phyloP scores from a whole-genome alignment of 64 coral and sea anemone species.

The Actinia tenebrosa region DNA sequence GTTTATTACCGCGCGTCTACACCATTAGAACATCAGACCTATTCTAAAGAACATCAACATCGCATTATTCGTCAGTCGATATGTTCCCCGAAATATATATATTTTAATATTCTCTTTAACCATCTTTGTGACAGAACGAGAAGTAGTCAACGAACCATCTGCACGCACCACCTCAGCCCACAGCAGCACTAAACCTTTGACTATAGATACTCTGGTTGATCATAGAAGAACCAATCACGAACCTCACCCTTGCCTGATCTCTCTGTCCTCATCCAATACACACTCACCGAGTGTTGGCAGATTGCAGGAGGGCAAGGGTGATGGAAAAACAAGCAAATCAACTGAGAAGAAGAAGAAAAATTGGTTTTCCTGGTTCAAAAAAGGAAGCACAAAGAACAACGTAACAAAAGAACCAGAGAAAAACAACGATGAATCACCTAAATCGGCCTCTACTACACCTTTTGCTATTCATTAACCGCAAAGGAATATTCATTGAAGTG shows the following conservation, averaged over 20 bases:
- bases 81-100: background rate
- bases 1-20: background rate
- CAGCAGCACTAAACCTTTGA: background rate
- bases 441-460: no score
- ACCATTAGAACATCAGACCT: background rate
- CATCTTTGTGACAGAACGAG: background rate
- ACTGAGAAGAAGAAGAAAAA: no score
- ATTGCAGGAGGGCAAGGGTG: background rate
- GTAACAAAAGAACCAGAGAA: no score
- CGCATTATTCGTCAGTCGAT: no score
- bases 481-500: no score
- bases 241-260: background rate
- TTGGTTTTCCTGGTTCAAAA: no score
- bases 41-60: background rate
- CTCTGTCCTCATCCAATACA: background rate
- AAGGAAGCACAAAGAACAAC: no score
- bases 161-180: background rate
- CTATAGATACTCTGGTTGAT: background rate
- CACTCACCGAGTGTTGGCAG: background rate
- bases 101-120: background rate
- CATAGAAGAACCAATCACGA: background rate
- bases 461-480: no score
- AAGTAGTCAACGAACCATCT: background rate
- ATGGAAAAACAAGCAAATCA: no score
- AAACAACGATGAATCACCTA: no score